Conservation (phyloP, 2,888 invertebrate genomes). For the Drosophila melanocephala region DNA sequence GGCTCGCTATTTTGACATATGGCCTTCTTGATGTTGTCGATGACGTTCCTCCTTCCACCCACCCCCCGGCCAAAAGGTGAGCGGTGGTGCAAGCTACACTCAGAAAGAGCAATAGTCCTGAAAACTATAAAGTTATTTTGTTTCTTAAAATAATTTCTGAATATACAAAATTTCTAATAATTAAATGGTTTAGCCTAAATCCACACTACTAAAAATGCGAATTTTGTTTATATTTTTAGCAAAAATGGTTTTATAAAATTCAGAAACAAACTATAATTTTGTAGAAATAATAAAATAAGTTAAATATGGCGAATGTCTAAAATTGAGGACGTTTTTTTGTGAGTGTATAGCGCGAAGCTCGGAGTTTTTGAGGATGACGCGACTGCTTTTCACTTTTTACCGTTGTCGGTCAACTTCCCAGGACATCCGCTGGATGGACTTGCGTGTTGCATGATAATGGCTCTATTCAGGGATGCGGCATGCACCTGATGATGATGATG, state of each 20-base stretch:
- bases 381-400: constrained; percentile 74
- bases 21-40: constrained; percentile 67
- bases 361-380: constrained; percentile 57
- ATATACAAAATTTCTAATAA: too few species aligned
- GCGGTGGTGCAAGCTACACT: constrained; percentile 31
- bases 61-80: constrained; percentile 44
- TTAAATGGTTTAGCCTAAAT: neutral
- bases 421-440: constrained; percentile 41
- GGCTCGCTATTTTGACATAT: constrained; percentile 83
- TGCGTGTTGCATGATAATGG: constrained; percentile 73
- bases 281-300: neutral
- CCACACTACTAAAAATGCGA: neutral
- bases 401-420: constrained; percentile 67
- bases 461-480: constrained; percentile 72
- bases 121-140: neutral
- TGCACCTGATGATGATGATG: constrained; percentile 80
- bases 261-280: neutral
- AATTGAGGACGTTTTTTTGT: neutral
- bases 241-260: neutral
- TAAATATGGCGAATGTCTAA: too few species aligned
- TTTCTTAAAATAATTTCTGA: neutral
- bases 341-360: neutral
- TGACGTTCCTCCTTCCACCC: constrained; percentile 33
- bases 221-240: neutral
- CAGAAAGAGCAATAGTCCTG: neutral